A percentile compares a stretch with the other conserved stretches of the same genome.
These are phyloP conservation scores for Riparia riparia DNA, from an alignment of 2,113 vertebrate genomes.

Conservation along the genomic window DNA sequence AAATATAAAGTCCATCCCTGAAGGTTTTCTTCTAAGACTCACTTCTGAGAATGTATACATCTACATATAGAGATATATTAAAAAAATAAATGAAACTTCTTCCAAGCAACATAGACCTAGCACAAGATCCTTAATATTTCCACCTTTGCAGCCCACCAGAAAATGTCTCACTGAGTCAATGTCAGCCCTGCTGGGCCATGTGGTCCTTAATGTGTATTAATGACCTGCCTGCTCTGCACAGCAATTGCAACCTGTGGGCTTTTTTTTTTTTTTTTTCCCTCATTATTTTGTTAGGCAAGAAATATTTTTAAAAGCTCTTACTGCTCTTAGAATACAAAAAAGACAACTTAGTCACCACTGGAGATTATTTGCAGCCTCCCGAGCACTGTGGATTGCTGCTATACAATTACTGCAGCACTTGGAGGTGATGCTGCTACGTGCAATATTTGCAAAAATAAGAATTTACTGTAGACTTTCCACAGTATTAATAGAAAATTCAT, in stretches of 20 bases:
- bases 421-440: background rate
- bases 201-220: conserved; percentile 45
- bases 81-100: background rate
- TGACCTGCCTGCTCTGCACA: background rate
- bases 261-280: background rate
- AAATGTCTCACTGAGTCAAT: background rate
- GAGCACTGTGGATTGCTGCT: background rate
- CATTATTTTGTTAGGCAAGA: background rate
- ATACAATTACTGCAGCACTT: conserved; percentile 19
- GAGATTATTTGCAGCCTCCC: conserved; percentile 11
- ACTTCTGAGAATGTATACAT: background rate
- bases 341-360: background rate
- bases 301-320: conserved; percentile 22
- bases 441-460: conserved; percentile 3
- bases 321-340: background rate
- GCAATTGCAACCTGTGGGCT: background rate
- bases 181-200: background rate
- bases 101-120: background rate
- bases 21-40: background rate
- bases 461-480: background rate
- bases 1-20: background rate
- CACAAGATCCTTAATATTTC: background rate
- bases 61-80: too few relatives aligned
- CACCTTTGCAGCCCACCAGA: background rate
- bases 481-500: background rate